These are phyloP conservation scores for Cosmopolites sordidus DNA, from an alignment of 2,888 invertebrate genomes.

Conservation along the genomic window DNA sequence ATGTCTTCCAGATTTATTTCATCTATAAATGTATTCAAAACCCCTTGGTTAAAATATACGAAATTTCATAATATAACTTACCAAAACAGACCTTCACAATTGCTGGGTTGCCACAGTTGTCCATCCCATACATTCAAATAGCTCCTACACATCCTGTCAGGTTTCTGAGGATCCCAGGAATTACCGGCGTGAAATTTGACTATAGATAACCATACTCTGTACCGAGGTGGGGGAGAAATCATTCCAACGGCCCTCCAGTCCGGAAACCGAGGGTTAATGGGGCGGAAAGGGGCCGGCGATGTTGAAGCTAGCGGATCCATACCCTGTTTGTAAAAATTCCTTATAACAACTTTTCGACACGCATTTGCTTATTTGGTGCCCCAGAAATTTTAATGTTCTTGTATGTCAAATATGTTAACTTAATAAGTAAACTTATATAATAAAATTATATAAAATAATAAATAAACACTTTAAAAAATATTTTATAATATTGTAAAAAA, in stretches of 20 bases:
- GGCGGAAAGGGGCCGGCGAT: slow-evolving; percentile 54
- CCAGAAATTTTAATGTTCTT: no score
- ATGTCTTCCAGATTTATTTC: not conserved
- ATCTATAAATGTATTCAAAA: no score
- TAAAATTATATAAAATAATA: no score
- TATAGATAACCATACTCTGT: slow-evolving; percentile 81
- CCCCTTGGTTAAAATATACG: no score
- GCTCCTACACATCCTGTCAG: slow-evolving; percentile 72
- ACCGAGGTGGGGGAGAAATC: slow-evolving; percentile 58
- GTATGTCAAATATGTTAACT: no score
- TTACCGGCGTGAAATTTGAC: slow-evolving; percentile 74
- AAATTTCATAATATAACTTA: slow-evolving; percentile 51
- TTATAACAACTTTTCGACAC: no score
- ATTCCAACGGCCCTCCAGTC: slow-evolving; percentile 53
- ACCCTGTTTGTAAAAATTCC: slow-evolving; percentile 54
- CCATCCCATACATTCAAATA: slow-evolving; percentile 87
- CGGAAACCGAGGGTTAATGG: slow-evolving; percentile 54
- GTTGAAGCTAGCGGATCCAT: slow-evolving; percentile 55
- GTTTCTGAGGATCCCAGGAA: slow-evolving; percentile 59
- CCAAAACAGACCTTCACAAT: slow-evolving; percentile 80
- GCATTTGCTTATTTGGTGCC: no score
- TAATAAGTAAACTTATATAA: no score
- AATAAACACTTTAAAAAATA: no score
- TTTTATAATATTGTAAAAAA: no score
- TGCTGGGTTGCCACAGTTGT: slow-evolving; percentile 68